Percentiles rank a stretch among this genome's conserved stretches.
These are phyloP conservation scores for Sinodicranocentrus sp. DNA, from an alignment of 2,888 invertebrate genomes.

Conservation along the genomic window DNA sequence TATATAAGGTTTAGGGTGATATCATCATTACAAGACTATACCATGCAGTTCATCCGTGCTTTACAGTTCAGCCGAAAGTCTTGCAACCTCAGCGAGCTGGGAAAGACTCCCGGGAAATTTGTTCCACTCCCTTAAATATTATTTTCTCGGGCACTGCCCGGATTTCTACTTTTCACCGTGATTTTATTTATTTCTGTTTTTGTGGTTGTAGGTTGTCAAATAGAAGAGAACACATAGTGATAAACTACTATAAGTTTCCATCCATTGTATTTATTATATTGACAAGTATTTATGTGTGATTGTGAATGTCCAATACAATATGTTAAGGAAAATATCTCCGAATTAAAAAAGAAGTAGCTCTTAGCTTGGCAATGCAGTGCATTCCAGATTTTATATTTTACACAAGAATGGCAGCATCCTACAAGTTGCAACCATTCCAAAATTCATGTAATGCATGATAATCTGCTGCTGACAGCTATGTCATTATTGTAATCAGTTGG, in stretches of 20 bases:
- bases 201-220: neutral
- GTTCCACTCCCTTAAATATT: conserved; percentile 49
- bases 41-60: conserved; percentile 41
- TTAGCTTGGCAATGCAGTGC: too few species aligned
- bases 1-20: too few species aligned
- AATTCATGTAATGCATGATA: neutral
- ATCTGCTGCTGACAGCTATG: neutral
- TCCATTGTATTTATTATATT: neutral
- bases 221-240: neutral
- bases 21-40: too few species aligned
- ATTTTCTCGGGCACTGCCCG: conserved; percentile 14
- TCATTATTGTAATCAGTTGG: neutral
- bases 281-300: too few species aligned
- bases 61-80: conserved; percentile 45
- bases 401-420: too few species aligned
- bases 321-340: too few species aligned
- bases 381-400: too few species aligned
- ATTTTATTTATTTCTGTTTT: too few species aligned
- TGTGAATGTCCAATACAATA: too few species aligned
- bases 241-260: neutral
- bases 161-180: neutral
- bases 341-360: too few species aligned
- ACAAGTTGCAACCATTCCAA: neutral
- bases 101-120: conserved; percentile 60
- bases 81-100: conserved; percentile 29